Evolutionary conservation across 2,113 vertebrate species (phyloP), one percentile per base, ranked within the genome.

Genomic region (Catharus bicknelli): DNA sequence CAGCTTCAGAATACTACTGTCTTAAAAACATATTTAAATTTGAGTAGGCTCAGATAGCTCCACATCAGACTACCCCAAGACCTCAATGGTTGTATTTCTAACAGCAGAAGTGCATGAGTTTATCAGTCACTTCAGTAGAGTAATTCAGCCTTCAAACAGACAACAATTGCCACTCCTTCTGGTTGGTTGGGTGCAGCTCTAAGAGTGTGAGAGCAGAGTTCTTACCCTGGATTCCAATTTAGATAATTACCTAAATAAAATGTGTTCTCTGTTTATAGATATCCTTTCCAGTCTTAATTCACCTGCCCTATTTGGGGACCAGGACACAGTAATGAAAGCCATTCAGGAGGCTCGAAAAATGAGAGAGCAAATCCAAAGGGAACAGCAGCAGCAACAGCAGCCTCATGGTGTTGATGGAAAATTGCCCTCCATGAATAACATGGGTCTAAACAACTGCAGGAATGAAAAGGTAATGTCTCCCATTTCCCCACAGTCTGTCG

Each of bases 311-410:
- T 99, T 99, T 76, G 99, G 99, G 96, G 99, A 99, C 98, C 99
- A 99, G 98, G 99, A 99, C 82, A 99, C 99, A 43, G 99, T 99
- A 96, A 98, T 99, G 99, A 99, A 99, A 98, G 99, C 99, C 95
- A 99, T 99, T 96, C 99, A 99, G 96, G 99, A 99, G 96, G 99
- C 99, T 80, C 98, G 99, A 86, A 99, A 99, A 97, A 99, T 99
- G 99, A 98, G 99, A 97, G 99, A 99, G 97, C 99, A 99, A 97
- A 99, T 99, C 96, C 99, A 99, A 96, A 97, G 97, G 86, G 96
- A 97, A 94, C 98, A 99, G 97, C 97, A 98, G 94, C 98, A 99
- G 89, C 96, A 96, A 22, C 98, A 98, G 89, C 98, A 98, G 95
- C 98, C 98, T 4, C 99, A 99, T 88, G 97, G 98, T 77, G 98